Conservation (phyloP, 1,140 invertebrate species). For the Aphis craccivora region DNA sequence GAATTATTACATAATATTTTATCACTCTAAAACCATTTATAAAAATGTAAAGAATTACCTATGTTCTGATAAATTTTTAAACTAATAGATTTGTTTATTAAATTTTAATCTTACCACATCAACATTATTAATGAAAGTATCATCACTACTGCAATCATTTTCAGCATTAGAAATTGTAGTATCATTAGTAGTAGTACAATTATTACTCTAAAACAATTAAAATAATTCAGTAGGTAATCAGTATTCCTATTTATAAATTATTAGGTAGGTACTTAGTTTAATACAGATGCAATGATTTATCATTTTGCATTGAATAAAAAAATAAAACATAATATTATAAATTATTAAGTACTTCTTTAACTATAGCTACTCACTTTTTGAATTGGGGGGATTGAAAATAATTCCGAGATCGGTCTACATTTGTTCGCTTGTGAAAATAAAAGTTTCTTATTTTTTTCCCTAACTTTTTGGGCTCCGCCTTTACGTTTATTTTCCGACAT, state of each 20-base stretch:
- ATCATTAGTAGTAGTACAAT: background rate
- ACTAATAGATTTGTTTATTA: too few relatives aligned
- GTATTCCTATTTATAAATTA: too few relatives aligned
- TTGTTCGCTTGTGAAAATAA: background rate
- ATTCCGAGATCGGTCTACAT: background rate
- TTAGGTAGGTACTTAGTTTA: background rate
- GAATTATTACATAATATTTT: too few relatives aligned
- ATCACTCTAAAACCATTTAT: too few relatives aligned
- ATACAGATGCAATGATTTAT: background rate
- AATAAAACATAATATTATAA: background rate
- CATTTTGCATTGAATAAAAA: background rate
- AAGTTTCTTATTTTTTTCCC: constrained; percentile 2
- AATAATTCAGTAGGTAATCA: background rate
- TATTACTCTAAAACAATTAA: background rate
- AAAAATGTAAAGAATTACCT: too few relatives aligned
- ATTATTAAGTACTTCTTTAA: background rate
- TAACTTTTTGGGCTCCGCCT: background rate
- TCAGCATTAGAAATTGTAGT: background rate
- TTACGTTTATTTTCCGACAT: constrained; percentile 5
- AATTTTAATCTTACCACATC: background rate
- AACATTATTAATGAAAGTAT: background rate
- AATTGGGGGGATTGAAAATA: background rate
- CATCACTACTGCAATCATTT: background rate
- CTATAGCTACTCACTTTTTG: background rate
- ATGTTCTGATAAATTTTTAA: too few relatives aligned